Conservation (phyloP, 2,888 invertebrate genomes). For the Pocota personata region DNA sequence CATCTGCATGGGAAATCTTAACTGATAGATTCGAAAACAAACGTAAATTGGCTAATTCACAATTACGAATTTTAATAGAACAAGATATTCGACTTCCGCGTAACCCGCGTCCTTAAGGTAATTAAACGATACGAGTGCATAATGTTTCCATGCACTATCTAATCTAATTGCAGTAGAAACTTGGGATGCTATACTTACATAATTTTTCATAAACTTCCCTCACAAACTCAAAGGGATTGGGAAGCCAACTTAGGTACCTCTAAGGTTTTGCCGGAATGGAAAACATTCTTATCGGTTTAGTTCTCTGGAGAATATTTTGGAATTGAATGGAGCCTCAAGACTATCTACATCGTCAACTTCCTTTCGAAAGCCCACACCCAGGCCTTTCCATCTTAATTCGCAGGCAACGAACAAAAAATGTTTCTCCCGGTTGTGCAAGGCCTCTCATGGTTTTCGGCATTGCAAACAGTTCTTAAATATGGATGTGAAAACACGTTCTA, state of each 20-base stretch:
- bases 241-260: not conserved
- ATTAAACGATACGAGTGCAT: conserved; percentile 11
- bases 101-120: not conserved
- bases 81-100: not conserved
- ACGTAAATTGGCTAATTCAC: not conserved
- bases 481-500: not conserved
- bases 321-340: not conserved
- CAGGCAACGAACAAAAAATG: not conserved
- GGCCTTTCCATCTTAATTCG: no score
- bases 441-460: not conserved
- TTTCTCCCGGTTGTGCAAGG: not conserved
- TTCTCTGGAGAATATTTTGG: not conserved
- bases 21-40: conserved; percentile 1
- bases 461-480: not conserved
- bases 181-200: not conserved
- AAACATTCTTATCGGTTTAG: not conserved
- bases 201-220: not conserved
- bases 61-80: conserved; percentile 11
- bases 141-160: conserved; percentile 7
- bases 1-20: not conserved
- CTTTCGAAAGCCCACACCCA: not conserved
- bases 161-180: not conserved
- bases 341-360: not conserved
- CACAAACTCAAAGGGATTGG: not conserved
- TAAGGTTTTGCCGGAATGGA: not conserved